Base-by-base conservation (phyloP, 2,888 invertebrate genomes). In the Athalia rosae region DNA sequence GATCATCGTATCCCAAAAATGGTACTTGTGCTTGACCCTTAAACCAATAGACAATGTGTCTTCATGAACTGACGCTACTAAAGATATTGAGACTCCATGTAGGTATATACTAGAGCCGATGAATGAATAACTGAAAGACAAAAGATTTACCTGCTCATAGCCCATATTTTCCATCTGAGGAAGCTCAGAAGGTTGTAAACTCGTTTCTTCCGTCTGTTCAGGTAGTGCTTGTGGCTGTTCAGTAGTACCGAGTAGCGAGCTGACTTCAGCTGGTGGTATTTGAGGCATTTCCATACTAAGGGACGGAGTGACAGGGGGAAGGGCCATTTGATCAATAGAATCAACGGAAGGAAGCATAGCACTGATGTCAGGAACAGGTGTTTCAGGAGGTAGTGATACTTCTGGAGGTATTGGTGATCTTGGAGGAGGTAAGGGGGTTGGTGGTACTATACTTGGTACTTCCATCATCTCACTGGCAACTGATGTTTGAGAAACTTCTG, bases 1-100 rank as follows among this genome's bases (percentile, higher is more conserved):
- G 90, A 90, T 92, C 94, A 84, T 95, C 95, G 87, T 95, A 95
- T 13, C 95, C 95, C 91, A 95, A 92, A 85, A 94, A 95, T 43
- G 94, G 93, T 93, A 94, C 86, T 81, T 85, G 87, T 64, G 85
- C 83, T 80, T 89, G 89, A 28, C 82, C 84, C 87, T 88, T 28
- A 71, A 61, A 50, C n/a, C 6, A 66, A 77, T 76, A 58, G 3
- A 50, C 71, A 56, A 15, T 2, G 45, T 11, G 41, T 4, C 47
- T 15, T 61, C 15, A 45, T 15, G 41, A 53, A 28, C 28, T 28
- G 2, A 28, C 28, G 28, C 28, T 28, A 28, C 28, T 2, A 28
- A 28, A 28, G 28, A 28, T 28, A 28, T 28, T 28, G 28, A 28
- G 28, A 28, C 28, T 28, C 28, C 28, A 28, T 28, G 28, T 28